These are phyloP conservation scores for Drosophila ezoana DNA, from an alignment of 2,888 invertebrate genomes.

Conservation along the genomic window DNA sequence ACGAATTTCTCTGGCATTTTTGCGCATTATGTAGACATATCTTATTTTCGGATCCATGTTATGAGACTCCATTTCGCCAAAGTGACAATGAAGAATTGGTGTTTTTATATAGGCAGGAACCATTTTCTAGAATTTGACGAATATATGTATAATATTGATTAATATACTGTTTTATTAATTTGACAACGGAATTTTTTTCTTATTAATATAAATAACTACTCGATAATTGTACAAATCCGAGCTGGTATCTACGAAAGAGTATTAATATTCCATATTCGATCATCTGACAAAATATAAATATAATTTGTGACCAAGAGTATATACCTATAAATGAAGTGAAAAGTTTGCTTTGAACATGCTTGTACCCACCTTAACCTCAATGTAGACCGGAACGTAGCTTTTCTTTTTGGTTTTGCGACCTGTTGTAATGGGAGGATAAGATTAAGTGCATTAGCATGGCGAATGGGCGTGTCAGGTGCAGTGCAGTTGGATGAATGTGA, in stretches of 20 bases:
- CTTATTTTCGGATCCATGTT: slow-evolving; percentile 86
- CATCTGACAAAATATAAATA: no score
- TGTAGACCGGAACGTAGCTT: slow-evolving; percentile 74
- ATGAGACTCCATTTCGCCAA: slow-evolving; percentile 87
- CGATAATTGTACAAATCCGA: no score
- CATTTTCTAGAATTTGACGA: slow-evolving; percentile 86
- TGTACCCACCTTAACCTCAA: slow-evolving; percentile 83
- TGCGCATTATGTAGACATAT: slow-evolving; percentile 91
- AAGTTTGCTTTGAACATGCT: not conserved
- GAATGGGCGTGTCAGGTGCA: slow-evolving; percentile 45
- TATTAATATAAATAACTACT: no score
- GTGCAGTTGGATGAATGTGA: slow-evolving; percentile 45
- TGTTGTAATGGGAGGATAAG: slow-evolving; percentile 18
- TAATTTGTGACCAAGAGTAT: no score
- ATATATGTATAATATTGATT: not conserved
- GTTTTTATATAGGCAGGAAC: slow-evolving; percentile 90
- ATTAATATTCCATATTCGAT: no score
- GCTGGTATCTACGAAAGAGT: no score
- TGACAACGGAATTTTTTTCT: not conserved
- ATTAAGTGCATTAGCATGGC: slow-evolving; percentile 36
- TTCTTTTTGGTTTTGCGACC: slow-evolving; percentile 78
- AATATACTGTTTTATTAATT: not conserved
- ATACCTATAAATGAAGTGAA: no score
- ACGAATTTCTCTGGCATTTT: slow-evolving; percentile 87
- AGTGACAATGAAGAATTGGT: slow-evolving; percentile 89